Evolutionary conservation across 2,113 vertebrate species (phyloP).

Genomic region (Cepphus grylle): DNA sequence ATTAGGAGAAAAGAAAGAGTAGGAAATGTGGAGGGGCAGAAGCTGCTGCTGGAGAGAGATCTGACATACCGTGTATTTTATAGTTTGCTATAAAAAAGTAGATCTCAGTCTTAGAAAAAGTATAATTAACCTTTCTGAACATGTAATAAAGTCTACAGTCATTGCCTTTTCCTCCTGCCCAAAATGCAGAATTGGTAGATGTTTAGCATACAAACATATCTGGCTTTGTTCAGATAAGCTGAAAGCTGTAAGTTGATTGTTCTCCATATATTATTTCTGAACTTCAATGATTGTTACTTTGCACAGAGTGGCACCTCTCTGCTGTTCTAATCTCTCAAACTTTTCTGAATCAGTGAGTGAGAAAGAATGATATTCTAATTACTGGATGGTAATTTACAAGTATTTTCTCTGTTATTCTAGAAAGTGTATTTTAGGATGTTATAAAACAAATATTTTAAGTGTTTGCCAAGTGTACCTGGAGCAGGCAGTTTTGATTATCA

Average conservation of each 20-base stretch:
- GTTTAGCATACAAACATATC: not conserved
- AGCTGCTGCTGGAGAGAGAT: not conserved
- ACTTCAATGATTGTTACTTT: not conserved
- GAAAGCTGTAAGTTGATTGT: not conserved
- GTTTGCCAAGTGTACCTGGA: not conserved
- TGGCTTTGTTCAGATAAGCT: not conserved
- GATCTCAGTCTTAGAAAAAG: not conserved
- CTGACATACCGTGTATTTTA: not conserved
- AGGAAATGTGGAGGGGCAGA: not conserved
- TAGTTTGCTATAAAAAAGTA: not conserved
- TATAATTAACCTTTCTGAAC: not conserved
- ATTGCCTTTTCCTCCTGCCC: not conserved
- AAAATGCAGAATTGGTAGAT: not conserved
- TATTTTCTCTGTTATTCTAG: not conserved
- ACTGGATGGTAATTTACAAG: not conserved
- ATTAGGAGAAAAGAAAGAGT: not conserved
- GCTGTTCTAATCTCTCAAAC: not conserved
- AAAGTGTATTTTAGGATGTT: not conserved
- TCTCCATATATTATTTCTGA: not conserved
- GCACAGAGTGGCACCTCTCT: not conserved
- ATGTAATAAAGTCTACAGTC: not conserved
- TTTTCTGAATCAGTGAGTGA: not conserved
- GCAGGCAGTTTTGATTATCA: not conserved
- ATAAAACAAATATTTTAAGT: not conserved
- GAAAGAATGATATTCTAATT: not conserved